phyloP scores from a whole-genome alignment of 92 coral and sea anemone genomes.

The Umimayanthus kanabou region DNA sequence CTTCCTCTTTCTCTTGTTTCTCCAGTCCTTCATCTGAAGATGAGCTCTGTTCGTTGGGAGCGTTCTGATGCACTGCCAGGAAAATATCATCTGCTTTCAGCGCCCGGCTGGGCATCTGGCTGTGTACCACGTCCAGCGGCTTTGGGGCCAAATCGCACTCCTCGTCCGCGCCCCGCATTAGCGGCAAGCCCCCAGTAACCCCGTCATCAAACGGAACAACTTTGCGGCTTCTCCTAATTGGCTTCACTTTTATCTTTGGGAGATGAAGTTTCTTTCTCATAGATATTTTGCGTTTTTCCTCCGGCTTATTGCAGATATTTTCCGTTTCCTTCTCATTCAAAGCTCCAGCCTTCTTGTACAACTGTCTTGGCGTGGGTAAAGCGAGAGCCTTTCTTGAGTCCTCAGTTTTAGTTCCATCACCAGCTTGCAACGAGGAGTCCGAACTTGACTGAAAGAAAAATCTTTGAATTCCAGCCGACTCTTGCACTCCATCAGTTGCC shows the following conservation, averaged over 20 bases:
- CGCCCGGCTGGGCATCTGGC: constrained; percentile 31
- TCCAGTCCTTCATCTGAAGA: background rate
- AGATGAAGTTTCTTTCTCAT: background rate
- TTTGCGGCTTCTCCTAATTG: background rate
- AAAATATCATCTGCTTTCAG: constrained; percentile 2
- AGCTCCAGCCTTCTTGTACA: background rate
- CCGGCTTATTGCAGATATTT: background rate
- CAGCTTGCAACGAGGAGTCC: background rate
- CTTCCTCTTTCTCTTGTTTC: background rate
- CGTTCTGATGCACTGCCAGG: background rate
- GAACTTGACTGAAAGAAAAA: background rate
- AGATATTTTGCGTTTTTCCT: background rate
- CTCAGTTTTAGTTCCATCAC: background rate
- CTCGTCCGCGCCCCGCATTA: background rate
- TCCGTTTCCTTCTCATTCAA: background rate
- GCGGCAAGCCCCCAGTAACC: background rate
- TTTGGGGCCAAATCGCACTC: background rate
- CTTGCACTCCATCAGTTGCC: background rate
- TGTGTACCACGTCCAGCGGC: constrained; percentile 27
- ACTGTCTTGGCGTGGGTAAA: background rate
- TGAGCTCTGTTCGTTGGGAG: background rate
- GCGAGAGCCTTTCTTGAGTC: background rate
- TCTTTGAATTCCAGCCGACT: background rate
- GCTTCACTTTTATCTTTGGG: background rate
- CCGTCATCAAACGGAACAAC: background rate